phyloP scores from a whole-genome alignment of 2,888 invertebrate genomes.

The Caenorhabditis doughertyi region DNA sequence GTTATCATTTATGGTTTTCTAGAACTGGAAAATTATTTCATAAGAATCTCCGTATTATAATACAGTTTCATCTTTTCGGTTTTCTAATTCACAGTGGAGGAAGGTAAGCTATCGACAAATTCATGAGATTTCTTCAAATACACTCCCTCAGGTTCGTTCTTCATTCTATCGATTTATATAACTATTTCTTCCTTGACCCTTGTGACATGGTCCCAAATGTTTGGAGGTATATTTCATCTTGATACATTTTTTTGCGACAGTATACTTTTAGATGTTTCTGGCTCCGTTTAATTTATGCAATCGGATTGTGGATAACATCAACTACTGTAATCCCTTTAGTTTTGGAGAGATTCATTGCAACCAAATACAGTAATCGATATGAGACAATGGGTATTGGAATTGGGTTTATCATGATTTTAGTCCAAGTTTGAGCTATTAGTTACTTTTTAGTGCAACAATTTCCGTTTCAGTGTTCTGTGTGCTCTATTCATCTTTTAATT shows the following conservation, averaged over 20 bases:
- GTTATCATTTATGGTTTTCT: slow-evolving; percentile 24
- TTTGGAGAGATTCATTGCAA: slow-evolving; percentile 13
- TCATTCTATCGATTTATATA: slow-evolving; percentile 21
- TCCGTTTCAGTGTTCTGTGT: neutral
- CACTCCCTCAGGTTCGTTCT: neutral
- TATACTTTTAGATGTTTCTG: slow-evolving; percentile 25
- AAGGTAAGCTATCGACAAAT: too few relatives aligned
- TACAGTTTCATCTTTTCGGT: slow-evolving; percentile 24
- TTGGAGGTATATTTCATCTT: slow-evolving; percentile 12
- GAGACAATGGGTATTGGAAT: neutral
- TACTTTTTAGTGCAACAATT: neutral
- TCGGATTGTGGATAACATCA: slow-evolving; percentile 25
- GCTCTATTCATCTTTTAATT: neutral
- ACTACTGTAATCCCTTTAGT: slow-evolving; percentile 18
- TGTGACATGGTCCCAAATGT: slow-evolving; percentile 31
- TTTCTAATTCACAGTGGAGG: slow-evolving; percentile 17
- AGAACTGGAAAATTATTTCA: slow-evolving; percentile 3
- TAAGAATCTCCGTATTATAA: slow-evolving; percentile 10
- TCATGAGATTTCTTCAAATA: too few relatives aligned
- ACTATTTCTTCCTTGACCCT: slow-evolving; percentile 1
- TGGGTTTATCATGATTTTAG: neutral
- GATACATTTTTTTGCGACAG: too few relatives aligned
- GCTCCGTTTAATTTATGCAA: slow-evolving; percentile 28
- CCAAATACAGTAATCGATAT: slow-evolving; percentile 16
- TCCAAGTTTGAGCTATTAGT: neutral